Evolutionary conservation across 2,888 invertebrate species (phyloP), one percentile per base, ranked within the genome.

Genomic region (Amblyteles armatorius): DNA sequence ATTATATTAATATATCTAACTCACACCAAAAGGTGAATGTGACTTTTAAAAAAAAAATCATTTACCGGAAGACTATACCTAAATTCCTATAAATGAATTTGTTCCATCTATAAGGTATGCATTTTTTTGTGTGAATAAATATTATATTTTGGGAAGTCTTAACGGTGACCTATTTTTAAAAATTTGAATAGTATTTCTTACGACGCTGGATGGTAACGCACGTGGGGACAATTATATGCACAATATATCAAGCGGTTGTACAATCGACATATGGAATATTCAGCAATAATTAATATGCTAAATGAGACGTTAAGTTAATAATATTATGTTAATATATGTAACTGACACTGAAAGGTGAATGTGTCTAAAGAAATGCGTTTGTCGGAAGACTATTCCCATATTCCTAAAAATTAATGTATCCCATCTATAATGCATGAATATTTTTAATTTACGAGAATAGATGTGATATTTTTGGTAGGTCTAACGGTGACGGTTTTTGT

Each of bases 401-500:
- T 29, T 3, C 29, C 3, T 29, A 29, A 29, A 29, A 29, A 29
- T 29, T 29, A 29, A 29, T 29, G 29, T 29, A 0, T 29, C 29
- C 29, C 29, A 29, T 29, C 4, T 29, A 29, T 5, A 29, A 29
- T 29, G 29, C 4, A 29, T 4, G 29, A 4, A 29, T 29, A 29
- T 57, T 22, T 57, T 57, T 19, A 26, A 19, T 36, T 16, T 16
- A 9, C 0, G 29, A 0, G 29, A 63, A 16, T 22, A 22, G 11
- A 11, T 7, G 22, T 9, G 29, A 63, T 52, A 65, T 65, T 19
- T 13, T 29, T 3, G 3, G n/a, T 19, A 33, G 22, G 36, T 19
- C 7, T 36, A 13, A 60, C 44, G n/a, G 13, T n/a, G 55, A 55
- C 9, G 13, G 36, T 9, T 82, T 85, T 82, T 85, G 74, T 40